These are phyloP conservation scores for Eupeodes latifasciatus DNA, from an alignment of 2,888 invertebrate species.

Conservation along the genomic window DNA sequence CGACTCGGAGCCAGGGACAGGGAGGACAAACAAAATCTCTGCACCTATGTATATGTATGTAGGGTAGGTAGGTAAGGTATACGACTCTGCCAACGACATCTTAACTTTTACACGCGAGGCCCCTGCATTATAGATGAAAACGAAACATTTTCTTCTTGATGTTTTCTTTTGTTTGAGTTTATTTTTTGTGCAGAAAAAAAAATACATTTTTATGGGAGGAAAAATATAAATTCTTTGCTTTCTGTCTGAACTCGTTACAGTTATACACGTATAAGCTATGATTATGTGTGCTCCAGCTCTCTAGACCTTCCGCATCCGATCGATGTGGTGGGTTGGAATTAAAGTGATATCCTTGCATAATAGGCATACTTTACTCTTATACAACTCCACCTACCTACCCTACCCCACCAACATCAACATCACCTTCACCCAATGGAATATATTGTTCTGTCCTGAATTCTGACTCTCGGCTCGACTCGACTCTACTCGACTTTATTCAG, in stretches of 20 bases:
- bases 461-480: too few relatives aligned
- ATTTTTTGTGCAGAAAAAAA: not conserved
- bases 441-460: not conserved
- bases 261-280: not conserved
- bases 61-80: too few relatives aligned
- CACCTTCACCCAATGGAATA: not conserved
- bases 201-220: not conserved
- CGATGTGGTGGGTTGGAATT: constrained; percentile 25
- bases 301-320: constrained; percentile 24
- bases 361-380: not conserved
- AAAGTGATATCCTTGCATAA: constrained; percentile 18
- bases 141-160: constrained; percentile 13
- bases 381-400: not conserved
- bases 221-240: constrained; percentile 19
- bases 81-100: constrained; percentile 21
- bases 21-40: constrained; percentile 16
- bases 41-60: too few relatives aligned
- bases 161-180: not conserved
- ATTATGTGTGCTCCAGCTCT: constrained; percentile 20
- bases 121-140: constrained; percentile 39
- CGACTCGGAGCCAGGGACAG: not conserved
- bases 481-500: too few relatives aligned
- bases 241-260: not conserved
- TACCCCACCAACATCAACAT: not conserved
- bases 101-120: constrained; percentile 38